Conservation (phyloP, 2,797 vertebrate species). For the Phaenicophaeus curvirostris region DNA sequence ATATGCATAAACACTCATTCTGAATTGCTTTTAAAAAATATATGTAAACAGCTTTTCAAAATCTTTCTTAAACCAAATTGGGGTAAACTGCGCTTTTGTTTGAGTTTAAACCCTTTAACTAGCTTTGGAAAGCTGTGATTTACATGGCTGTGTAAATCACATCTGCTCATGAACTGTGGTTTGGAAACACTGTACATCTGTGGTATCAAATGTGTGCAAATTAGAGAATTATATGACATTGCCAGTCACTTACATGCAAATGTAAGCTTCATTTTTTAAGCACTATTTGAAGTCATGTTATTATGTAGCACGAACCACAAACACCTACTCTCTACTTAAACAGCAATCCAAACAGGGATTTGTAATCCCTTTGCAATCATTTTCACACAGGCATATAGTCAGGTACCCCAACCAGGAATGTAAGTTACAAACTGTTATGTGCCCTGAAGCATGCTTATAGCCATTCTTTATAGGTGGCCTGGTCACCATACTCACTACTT, state of each 20-base stretch:
- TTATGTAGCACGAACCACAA: conserved; percentile 22
- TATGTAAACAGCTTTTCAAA: conserved; percentile 17
- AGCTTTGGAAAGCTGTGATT: conserved; percentile 52
- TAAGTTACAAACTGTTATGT: conserved; percentile 17
- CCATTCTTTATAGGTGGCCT: conserved; percentile 46
- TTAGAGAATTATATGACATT: conserved; percentile 56
- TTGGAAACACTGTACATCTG: conserved; percentile 52
- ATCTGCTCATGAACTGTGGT: conserved; percentile 60
- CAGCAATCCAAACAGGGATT: conserved; percentile 13
- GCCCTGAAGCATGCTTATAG: not conserved
- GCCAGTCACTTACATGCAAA: conserved; percentile 59
- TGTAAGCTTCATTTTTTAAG: conserved; percentile 21
- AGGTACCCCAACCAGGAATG: not conserved
- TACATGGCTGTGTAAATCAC: conserved; percentile 47
- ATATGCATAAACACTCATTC: not conserved
- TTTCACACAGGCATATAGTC: not conserved
- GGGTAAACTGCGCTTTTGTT: conserved; percentile 32
- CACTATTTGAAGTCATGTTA: conserved; percentile 14
- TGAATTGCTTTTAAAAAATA: not conserved
- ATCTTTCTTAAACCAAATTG: conserved; percentile 2
- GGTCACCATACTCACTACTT: conserved; percentile 9
- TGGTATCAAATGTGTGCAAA: conserved; percentile 51
- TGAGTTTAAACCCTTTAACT: conserved; percentile 34
- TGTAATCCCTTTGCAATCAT: conserved; percentile 2
- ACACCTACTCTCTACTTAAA: conserved; percentile 19